phyloP scores from a whole-genome alignment of 2,113 vertebrate genomes.

The Coreoperca whiteheadi region DNA sequence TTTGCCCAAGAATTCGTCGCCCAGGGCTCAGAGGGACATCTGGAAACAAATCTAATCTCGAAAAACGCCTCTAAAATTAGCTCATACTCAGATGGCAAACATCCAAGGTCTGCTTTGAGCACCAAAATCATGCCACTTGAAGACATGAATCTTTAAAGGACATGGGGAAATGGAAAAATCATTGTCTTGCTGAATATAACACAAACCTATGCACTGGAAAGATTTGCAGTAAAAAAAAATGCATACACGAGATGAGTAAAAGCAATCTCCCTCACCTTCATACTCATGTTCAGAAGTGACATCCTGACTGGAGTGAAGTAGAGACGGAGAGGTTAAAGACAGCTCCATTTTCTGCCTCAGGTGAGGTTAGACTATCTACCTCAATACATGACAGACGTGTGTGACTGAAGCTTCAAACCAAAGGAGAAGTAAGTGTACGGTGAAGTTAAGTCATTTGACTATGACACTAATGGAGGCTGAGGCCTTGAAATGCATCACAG shows the following conservation, averaged over 20 bases:
- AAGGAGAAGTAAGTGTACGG: conserved; percentile 21
- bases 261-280: neutral
- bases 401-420: conserved; percentile 34
- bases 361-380: conserved; percentile 37
- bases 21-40: conserved; percentile 63
- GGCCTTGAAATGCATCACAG: conserved; percentile 49
- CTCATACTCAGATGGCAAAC: conserved; percentile 59
- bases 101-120: conserved; percentile 39
- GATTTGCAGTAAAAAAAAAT: conserved; percentile 2
- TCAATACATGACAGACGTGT: conserved; percentile 30
- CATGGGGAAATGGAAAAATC: neutral
- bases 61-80: conserved; percentile 45
- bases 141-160: conserved; percentile 8
- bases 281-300: neutral
- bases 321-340: conserved; percentile 7
- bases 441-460: conserved; percentile 45
- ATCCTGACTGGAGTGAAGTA: conserved; percentile 5
- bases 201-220: neutral
- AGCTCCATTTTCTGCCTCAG: conserved; percentile 23
- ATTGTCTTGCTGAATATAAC: neutral
- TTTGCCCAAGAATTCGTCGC: conserved; percentile 27
- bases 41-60: conserved; percentile 67
- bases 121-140: neutral
- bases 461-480: conserved; percentile 61
- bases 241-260: conserved; percentile 1